phyloP scores from a whole-genome alignment of 53 echinoderm and acorn worm species.

The Holothuria leucospilota region DNA sequence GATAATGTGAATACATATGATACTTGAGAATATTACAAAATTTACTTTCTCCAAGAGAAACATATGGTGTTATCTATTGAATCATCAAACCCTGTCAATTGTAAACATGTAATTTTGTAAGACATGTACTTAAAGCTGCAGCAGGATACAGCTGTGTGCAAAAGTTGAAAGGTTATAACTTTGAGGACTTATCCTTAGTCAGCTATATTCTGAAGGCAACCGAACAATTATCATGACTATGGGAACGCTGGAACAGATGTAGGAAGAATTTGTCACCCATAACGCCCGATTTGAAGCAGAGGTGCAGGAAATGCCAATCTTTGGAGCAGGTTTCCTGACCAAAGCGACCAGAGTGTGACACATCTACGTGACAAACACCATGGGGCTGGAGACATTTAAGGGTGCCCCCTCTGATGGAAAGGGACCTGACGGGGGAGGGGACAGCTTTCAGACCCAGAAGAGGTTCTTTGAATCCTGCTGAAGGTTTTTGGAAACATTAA shows the following conservation, averaged over 20 bases:
- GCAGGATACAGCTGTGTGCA: too few relatives aligned
- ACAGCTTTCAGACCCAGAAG: neutral
- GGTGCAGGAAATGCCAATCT: neutral
- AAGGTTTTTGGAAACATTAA: constrained; percentile 70
- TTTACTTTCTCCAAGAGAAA: too few relatives aligned
- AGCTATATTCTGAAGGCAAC: neutral
- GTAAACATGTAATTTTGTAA: too few relatives aligned
- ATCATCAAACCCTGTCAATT: too few relatives aligned
- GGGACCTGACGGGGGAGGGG: constrained; percentile 58
- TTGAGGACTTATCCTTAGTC: neutral
- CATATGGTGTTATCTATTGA: too few relatives aligned
- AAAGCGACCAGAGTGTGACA: neutral
- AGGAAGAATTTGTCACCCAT: neutral
- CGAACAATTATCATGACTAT: neutral
- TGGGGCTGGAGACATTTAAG: constrained; percentile 56
- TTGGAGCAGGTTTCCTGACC: neutral
- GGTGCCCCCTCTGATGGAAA: neutral
- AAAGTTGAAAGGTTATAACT: neutral
- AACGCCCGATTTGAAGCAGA: constrained; percentile 10
- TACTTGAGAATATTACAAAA: too few relatives aligned
- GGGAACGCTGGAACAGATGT: neutral
- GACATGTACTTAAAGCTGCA: too few relatives aligned
- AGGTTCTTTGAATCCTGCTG: constrained; percentile 46
- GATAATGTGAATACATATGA: too few relatives aligned
- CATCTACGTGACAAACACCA: constrained; percentile 21